Percentiles rank a stretch among this genome's conserved stretches.
phyloP scores from a whole-genome alignment of 2,797 vertebrate genomes.

The Monodelphis domestica region DNA sequence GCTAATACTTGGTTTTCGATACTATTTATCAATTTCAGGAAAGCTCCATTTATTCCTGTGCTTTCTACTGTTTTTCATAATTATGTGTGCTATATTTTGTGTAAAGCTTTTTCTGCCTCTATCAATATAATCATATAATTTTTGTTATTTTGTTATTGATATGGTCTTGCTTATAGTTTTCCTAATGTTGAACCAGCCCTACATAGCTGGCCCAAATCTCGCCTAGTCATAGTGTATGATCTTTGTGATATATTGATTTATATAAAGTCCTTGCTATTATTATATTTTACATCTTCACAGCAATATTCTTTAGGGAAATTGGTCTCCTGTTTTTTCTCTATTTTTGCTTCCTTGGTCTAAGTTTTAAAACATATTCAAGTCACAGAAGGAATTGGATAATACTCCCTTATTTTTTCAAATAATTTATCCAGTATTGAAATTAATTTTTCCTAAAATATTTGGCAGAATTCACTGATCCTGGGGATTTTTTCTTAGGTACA shows the following conservation, averaged over 20 bases:
- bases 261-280: background rate
- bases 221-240: background rate
- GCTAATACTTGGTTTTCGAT: background rate
- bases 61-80: background rate
- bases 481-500: background rate
- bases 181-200: background rate
- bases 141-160: background rate
- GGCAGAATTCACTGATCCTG: background rate
- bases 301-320: background rate
- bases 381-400: background rate
- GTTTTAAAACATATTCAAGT: background rate
- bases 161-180: background rate
- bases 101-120: background rate
- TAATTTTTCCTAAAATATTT: background rate
- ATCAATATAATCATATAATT: background rate
- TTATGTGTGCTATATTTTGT: background rate
- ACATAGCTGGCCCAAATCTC: background rate
- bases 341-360: background rate
- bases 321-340: background rate
- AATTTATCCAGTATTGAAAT: background rate
- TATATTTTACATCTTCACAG: background rate
- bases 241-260: background rate
- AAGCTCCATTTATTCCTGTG: background rate
- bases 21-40: background rate
- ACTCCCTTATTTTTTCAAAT: background rate